Evolutionary conservation across 1,140 invertebrate species (phyloP), one percentile per base, ranked within the genome.

Genomic region (Lordiphosa clarofinis): DNA sequence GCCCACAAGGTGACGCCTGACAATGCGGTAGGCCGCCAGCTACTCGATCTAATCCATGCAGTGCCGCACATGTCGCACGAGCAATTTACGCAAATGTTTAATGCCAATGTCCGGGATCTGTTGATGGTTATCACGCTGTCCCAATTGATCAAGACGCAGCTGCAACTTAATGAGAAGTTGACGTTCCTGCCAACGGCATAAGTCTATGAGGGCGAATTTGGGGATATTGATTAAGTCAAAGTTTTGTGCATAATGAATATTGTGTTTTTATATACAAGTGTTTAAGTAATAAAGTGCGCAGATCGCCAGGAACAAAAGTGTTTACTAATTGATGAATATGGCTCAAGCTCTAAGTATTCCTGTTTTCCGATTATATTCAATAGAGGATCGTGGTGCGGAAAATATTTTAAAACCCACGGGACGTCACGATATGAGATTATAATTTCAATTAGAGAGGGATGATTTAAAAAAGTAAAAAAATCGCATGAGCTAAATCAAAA

Each of bases 61-160:
- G 94, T 98, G 48, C 97, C 97, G 12, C 95, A 96, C 87, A 96
- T 98, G 92, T 93, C 93, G 12, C 92, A 93, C 35, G 95, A 97
- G 86, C 94, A 97, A 86, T 98, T 99, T 89, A 96, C 97, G 15
- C 93, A 96, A 64, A 98, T 98, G 95, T 94, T 99, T 86, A 98
- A 97, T 78, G 95, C 96, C 67, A 97, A 97, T 89, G 95, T 98
- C 82, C 98, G 98, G 90, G 97, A 99, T 92, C 92, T 99, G 58
- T 90, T 99, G 39, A 98, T 99, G 97, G 97, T 99, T 43, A 94
- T 98, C 65, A 98, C 97, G 36, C 91, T 99, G 19, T 96, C 97
- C 6, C 97, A 99, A 88, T 91, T 99, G n/a, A 97, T 97, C 64
- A 97, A 97, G 90, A 97, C 96, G 5, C 97, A 99, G 90, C 91